Conservation (phyloP, 2,888 invertebrate species). For the Magallana nippona region DNA sequence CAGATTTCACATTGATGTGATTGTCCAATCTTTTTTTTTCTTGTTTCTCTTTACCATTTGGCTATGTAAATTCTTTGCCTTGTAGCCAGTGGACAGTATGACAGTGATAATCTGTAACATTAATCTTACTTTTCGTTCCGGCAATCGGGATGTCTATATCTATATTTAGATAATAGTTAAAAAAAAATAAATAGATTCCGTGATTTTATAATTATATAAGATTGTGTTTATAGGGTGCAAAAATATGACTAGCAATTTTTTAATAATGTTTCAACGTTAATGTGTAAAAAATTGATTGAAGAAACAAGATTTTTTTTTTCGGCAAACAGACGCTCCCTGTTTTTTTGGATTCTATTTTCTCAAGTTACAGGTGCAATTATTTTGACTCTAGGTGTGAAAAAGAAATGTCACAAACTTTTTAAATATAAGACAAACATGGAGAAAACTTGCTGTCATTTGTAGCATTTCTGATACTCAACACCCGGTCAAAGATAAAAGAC, state of each 20-base stretch:
- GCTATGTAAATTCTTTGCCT: not conserved
- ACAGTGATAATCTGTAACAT: constrained; percentile 1
- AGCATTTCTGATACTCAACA: not conserved
- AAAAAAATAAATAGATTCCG: not conserved
- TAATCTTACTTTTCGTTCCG: constrained; percentile 10
- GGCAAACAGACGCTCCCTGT: not conserved
- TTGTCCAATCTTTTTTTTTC: constrained; percentile 3
- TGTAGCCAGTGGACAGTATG: constrained; percentile 12
- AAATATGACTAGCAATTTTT: not conserved
- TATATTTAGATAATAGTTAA: not conserved
- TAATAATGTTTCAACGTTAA: too few relatives aligned
- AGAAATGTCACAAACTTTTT: constrained; percentile 14
- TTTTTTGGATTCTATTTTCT: not conserved
- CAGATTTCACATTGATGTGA: constrained; percentile 19
- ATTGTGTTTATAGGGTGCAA: not conserved
- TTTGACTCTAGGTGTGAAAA: constrained; percentile 42
- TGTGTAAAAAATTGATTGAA: too few relatives aligned
- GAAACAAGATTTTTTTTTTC: not conserved
- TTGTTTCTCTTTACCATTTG: constrained; percentile 8
- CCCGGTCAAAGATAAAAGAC: too few relatives aligned
- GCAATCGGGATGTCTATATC: not conserved
- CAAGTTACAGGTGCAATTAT: constrained; percentile 31
- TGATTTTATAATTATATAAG: constrained; percentile 7
- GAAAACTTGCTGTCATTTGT: constrained; percentile 24
- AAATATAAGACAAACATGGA: constrained; percentile 9